Evolutionary conservation across 2,113 vertebrate genomes (phyloP).

Genomic region (Artemisiospiza belli): DNA sequence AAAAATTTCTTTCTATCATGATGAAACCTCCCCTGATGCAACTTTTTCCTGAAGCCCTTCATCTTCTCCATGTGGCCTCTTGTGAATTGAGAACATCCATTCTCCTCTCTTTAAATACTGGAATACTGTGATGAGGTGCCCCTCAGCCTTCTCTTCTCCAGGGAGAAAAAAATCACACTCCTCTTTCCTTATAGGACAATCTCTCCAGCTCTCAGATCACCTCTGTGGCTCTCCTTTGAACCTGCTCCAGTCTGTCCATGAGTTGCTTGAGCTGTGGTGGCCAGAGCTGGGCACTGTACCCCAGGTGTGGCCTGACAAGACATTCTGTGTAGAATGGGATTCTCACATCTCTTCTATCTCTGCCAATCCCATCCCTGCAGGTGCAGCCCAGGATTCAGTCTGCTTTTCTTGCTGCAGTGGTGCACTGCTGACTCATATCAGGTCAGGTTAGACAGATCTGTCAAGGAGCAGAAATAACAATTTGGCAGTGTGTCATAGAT

Average conservation of each 20-base stretch:
- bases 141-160: not conserved
- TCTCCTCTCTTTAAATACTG: not conserved
- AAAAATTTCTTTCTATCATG: not conserved
- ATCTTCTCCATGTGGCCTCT: not conserved
- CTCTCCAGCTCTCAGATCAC: not conserved
- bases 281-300: not conserved
- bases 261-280: not conserved
- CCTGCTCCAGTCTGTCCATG: not conserved
- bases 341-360: not conserved
- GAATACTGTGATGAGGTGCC: not conserved
- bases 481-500: not conserved
- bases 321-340: no score
- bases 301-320: not conserved
- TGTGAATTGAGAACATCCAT: not conserved
- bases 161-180: not conserved
- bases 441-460: not conserved
- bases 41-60: not conserved
- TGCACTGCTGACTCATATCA: not conserved
- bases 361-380: not conserved
- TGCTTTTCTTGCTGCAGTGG: not conserved
- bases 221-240: not conserved
- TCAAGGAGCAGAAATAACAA: not conserved
- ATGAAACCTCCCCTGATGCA: not conserved
- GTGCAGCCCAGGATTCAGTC: not conserved
- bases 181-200: not conserved